Evolutionary conservation across 2,113 vertebrate genomes (phyloP).

Genomic region (Dendrocopos noguchii): DNA sequence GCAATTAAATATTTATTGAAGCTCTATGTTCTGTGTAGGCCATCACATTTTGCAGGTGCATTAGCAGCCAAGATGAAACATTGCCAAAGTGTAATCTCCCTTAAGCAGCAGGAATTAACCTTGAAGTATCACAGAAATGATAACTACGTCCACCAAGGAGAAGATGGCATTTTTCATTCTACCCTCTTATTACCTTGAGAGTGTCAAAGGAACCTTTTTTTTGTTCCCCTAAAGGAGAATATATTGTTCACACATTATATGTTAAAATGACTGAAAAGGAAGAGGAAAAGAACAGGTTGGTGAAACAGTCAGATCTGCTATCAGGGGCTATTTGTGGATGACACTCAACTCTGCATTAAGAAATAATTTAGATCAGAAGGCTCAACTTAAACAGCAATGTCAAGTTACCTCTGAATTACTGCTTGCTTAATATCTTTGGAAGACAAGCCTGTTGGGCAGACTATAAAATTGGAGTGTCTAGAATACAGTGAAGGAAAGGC

Average conservation of each 20-base stretch:
- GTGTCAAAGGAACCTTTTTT: not conserved
- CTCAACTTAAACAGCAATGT: not conserved
- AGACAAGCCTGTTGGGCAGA: not conserved
- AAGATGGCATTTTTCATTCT: not conserved
- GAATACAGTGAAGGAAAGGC: not conserved
- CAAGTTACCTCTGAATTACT: not conserved
- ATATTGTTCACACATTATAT: not conserved
- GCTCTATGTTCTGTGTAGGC: not conserved
- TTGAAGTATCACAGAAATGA: not conserved
- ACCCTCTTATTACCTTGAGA: not conserved
- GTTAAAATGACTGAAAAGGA: slow-evolving; percentile 20
- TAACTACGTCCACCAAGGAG: not conserved
- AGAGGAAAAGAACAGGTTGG: not conserved
- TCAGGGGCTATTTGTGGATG: not conserved
- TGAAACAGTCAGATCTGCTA: slow-evolving; percentile 4
- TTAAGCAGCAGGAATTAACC: not conserved
- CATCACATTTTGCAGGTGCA: not conserved
- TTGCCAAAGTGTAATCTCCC: not conserved
- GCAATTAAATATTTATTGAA: not conserved
- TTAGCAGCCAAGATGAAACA: not conserved
- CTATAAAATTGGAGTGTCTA: not conserved
- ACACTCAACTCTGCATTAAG: not conserved
- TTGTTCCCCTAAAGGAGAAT: not conserved
- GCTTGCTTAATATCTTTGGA: not conserved
- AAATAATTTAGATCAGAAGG: not conserved